Evolutionary conservation across 2,888 invertebrate genomes (phyloP), one percentile per base, ranked within the genome.

Genomic region (Sesia bembeciformis): DNA sequence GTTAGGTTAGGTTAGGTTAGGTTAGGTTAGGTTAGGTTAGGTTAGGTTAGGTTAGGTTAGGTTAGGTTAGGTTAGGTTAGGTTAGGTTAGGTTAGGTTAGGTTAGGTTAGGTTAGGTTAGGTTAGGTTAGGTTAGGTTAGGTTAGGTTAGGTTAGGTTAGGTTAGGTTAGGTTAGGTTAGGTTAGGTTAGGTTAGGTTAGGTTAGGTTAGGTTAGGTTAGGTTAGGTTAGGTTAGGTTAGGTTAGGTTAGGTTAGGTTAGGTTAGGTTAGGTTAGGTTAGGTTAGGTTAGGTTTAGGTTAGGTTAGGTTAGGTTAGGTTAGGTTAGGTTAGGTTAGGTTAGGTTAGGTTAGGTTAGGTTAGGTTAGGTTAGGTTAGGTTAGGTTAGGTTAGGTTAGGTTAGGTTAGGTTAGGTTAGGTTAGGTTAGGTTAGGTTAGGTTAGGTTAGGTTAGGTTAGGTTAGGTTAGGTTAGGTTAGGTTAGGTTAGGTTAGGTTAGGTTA

Each of bases 151-250:
- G n/a, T n/a, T n/a, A n/a, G n/a, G n/a, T n/a, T n/a, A n/a, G n/a
- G n/a, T n/a, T n/a, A n/a, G n/a, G 41, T 52, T 52, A 52, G 52
- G 52, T 52, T 52, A 52, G 52, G 52, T 52, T 52, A 52, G 52
- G 52, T 52, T 52, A 52, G 52, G 52, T 52, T 52, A 52, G 52
- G 52, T 52, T 39, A 51, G 40, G 51, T 40, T 51, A 40, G 40
- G 40, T 40, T 39, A 40, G 40, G 51, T 40, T 39, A 40, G 51
- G 51, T 40, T 40, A 40, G 51, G 40, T 51, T 40, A 40, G 51
- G 40, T 40, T 39, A 39, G 40, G 51, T 40, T 40, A 41, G 41
- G 40, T 40, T 40, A 40, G 40, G 40, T 39, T 40, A 39, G 40
- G 40, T 40, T 40, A 40, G 40, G 40, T 40, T 39, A 40, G 51